Percentiles rank a stretch among this genome's conserved stretches.
These are phyloP conservation scores for Orthosia cruda DNA, from an alignment of 2,888 invertebrate species.

Conservation along the genomic window DNA sequence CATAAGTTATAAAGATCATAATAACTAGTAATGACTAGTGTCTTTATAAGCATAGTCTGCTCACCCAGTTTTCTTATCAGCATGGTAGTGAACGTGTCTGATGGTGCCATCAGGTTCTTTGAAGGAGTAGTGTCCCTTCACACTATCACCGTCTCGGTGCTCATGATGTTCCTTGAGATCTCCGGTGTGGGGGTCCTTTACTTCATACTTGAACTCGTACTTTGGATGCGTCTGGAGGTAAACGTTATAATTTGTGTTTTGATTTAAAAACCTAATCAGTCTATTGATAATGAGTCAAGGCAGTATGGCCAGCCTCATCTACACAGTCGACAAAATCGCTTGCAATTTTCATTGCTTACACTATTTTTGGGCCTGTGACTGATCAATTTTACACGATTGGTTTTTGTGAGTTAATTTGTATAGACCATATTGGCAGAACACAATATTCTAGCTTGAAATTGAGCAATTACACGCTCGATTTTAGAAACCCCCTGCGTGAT, in stretches of 20 bases:
- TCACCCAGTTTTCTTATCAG: constrained; percentile 59
- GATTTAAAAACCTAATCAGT: background rate
- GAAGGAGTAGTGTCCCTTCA: constrained; percentile 55
- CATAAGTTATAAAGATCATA: no score
- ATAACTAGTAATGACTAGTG: no score
- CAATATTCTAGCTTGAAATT: no score
- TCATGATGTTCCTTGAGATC: constrained; percentile 88
- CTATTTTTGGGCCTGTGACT: background rate
- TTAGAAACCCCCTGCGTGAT: background rate
- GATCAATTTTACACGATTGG: background rate
- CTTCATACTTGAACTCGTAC: constrained; percentile 85
- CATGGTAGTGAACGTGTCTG: constrained; percentile 60
- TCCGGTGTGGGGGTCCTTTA: constrained; percentile 87
- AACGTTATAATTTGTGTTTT: constrained; percentile 1
- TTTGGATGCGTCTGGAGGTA: constrained; percentile 74
- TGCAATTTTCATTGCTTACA: background rate
- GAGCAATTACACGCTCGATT: background rate
- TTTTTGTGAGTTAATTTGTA: background rate
- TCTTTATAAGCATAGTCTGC: background rate
- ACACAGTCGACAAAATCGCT: background rate
- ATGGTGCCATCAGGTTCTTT: constrained; percentile 60
- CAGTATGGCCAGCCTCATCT: background rate
- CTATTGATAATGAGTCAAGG: no score
- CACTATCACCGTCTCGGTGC: constrained; percentile 71
- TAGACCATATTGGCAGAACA: background rate